Percentiles rank a stretch among this genome's conserved stretches.
phyloP scores from a whole-genome alignment of 2,888 invertebrate genomes.

The Stenodema calcarata region DNA sequence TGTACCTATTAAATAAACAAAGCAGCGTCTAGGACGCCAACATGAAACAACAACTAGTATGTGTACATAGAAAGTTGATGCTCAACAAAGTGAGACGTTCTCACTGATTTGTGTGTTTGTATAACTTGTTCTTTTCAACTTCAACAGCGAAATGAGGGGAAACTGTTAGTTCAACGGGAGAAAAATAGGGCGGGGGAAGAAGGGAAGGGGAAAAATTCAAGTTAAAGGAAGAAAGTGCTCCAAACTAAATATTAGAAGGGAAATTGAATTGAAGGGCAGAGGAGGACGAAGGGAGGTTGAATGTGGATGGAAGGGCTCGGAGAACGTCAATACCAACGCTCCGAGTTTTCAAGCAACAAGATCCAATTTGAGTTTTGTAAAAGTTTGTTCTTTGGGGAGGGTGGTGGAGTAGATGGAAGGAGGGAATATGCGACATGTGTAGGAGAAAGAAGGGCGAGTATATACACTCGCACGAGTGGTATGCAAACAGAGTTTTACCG shows the following conservation, averaged over 20 bases:
- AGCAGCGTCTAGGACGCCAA: too few relatives aligned
- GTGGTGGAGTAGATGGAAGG: constrained; percentile 2
- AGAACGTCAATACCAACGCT: constrained; percentile 50
- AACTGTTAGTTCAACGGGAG: constrained; percentile 14
- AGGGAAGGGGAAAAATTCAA: constrained; percentile 7
- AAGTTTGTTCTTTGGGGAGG: constrained; percentile 53
- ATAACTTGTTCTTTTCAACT: background rate
- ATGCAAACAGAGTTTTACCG: constrained; percentile 48
- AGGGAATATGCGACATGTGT: constrained; percentile 42
- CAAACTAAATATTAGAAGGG: constrained; percentile 54
- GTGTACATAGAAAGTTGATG: background rate
- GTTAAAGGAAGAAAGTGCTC: constrained; percentile 49
- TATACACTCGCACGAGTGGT: constrained; percentile 31
- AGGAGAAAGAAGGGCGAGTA: constrained; percentile 28
- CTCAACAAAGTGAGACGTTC: background rate
- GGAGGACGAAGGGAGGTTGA: constrained; percentile 47
- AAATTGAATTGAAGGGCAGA: constrained; percentile 53
- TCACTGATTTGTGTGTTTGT: background rate
- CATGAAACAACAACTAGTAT: too few relatives aligned
- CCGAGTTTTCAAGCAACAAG: constrained; percentile 58
- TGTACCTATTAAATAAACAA: too few relatives aligned
- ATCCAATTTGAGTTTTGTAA: constrained; percentile 56
- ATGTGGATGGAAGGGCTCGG: constrained; percentile 42
- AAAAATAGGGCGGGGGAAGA: background rate
- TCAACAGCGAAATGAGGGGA: background rate